These are phyloP conservation scores for Drosophila imparisetae DNA, from an alignment of 2,888 invertebrate genomes.

Conservation along the genomic window DNA sequence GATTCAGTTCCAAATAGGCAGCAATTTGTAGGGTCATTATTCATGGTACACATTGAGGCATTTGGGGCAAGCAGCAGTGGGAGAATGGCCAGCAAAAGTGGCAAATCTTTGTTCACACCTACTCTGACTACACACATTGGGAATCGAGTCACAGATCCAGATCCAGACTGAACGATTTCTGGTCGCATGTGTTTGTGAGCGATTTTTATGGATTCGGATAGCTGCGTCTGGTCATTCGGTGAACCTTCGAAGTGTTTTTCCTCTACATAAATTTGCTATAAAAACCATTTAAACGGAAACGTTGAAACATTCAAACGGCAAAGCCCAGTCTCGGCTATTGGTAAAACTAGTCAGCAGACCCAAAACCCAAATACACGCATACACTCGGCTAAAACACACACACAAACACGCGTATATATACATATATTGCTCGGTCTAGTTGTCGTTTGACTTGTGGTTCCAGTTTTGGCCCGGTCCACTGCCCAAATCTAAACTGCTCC, in stretches of 20 bases:
- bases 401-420: constrained; percentile 11
- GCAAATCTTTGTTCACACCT: constrained; percentile 81
- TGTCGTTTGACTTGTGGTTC: constrained; percentile 69
- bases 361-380: constrained; percentile 25
- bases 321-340: constrained; percentile 33
- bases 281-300: constrained; percentile 81
- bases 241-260: constrained; percentile 78
- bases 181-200: constrained; percentile 68
- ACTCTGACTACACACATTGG: neutral
- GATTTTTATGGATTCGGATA: constrained; percentile 76
- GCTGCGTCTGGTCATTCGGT: constrained; percentile 75
- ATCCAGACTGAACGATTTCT: constrained; percentile 35
- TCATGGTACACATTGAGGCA: constrained; percentile 71
- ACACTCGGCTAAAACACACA: constrained; percentile 25
- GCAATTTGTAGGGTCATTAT: constrained; percentile 77
- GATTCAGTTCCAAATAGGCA: constrained; percentile 46
- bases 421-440: constrained; percentile 47
- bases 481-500: constrained; percentile 78
- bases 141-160: neutral
- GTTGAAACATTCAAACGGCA: constrained; percentile 75
- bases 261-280: constrained; percentile 82
- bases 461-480: constrained; percentile 51
- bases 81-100: constrained; percentile 74
- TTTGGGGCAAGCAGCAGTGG: constrained; percentile 33
- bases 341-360: constrained; percentile 53